Conservation (phyloP, 2,113 vertebrate genomes). For the Gallinago jamesoni region DNA sequence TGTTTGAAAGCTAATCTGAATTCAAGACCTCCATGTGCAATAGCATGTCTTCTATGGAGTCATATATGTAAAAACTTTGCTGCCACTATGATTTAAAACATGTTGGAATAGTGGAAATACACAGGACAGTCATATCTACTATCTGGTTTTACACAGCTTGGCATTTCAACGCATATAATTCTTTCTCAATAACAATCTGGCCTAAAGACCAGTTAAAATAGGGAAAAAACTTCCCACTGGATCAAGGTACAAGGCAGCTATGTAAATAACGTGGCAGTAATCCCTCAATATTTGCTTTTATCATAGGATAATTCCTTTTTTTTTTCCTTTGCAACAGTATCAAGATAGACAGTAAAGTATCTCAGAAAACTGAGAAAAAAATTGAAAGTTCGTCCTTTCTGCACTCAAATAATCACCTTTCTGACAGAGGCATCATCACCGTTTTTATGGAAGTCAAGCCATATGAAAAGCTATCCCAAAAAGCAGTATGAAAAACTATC, state of each 20-base stretch:
- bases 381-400: not conserved
- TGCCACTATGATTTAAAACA: not conserved
- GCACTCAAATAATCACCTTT: not conserved
- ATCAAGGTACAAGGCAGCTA: not conserved
- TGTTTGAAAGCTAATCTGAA: not conserved
- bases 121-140: not conserved
- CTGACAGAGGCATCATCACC: not conserved
- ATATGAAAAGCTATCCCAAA: not conserved
- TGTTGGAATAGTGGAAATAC: not conserved
- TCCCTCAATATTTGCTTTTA: not conserved
- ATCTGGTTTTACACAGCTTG: not conserved
- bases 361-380: not conserved
- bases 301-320: not conserved
- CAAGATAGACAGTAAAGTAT: not conserved
- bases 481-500: not conserved
- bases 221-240: not conserved
- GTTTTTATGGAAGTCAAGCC: not conserved
- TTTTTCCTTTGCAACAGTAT: not conserved
- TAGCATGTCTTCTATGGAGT: not conserved
- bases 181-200: not conserved
- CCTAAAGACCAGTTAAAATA: not conserved
- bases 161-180: accelerated
- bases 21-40: not conserved
- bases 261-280: not conserved
- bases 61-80: no score